These are phyloP conservation scores for Etia nguti DNA, from an alignment of 2,113 vertebrate species.

Conservation along the genomic window DNA sequence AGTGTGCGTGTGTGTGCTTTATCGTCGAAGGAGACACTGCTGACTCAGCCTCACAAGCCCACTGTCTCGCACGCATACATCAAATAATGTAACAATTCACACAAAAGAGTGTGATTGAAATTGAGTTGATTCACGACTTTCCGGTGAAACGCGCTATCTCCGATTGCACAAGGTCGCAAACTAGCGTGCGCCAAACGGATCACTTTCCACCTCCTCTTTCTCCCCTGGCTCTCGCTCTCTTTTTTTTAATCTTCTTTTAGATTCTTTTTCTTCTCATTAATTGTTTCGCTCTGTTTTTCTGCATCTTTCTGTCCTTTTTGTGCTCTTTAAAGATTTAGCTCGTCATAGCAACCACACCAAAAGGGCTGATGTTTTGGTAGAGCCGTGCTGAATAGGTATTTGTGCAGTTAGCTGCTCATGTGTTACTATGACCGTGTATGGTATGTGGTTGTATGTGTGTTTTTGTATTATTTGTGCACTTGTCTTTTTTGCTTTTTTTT, in stretches of 20 bases:
- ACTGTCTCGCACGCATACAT: not conserved
- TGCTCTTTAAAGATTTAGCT: not conserved
- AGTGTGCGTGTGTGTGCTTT: not conserved
- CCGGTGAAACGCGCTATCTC: constrained; percentile 13
- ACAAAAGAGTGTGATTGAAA: constrained; percentile 13
- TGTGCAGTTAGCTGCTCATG: not conserved
- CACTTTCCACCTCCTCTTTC: not conserved
- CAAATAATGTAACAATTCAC: constrained; percentile 13
- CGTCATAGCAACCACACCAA: constrained; percentile 21
- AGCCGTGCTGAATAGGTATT: constrained; percentile 11
- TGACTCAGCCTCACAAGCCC: constrained; percentile 33
- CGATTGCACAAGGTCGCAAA: constrained; percentile 19
- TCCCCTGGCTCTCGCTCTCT: not conserved
- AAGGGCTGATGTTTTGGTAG: not conserved
- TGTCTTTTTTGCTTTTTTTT: not conserved
- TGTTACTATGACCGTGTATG: not conserved
- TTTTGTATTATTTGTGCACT: not conserved
- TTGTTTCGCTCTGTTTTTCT: not conserved
- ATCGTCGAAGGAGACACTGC: constrained; percentile 24
- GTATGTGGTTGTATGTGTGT: not conserved
- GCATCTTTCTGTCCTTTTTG: not conserved
- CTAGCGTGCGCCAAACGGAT: constrained; percentile 12
- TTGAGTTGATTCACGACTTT: constrained; percentile 42
- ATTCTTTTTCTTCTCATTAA: not conserved
- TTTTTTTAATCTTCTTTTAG: not conserved